Evolutionary conservation across 2,888 invertebrate species (phyloP).

Genomic region (Eupithecia exiguata): DNA sequence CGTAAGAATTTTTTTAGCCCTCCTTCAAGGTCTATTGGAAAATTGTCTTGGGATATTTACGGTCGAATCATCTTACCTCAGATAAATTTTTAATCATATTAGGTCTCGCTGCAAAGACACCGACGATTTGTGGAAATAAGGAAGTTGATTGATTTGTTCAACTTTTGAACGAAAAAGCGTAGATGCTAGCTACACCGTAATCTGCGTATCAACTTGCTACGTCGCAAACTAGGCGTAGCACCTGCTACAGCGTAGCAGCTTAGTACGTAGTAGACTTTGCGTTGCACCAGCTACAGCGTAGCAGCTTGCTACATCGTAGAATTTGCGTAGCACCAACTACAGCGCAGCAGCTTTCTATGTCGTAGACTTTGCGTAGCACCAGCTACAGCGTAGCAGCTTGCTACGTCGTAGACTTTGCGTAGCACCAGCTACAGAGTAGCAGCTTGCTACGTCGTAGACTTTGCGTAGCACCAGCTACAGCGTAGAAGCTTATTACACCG

Average conservation of each 20-base stretch:
- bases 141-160: not conserved
- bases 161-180: not conserved
- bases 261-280: not conserved
- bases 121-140: not conserved
- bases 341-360: constrained; percentile 10
- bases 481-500: constrained; percentile 8
- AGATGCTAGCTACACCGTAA: not conserved
- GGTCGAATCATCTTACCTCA: not conserved
- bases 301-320: not conserved
- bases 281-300: not conserved
- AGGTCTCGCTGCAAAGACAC: not conserved
- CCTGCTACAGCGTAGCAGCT: not conserved
- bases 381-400: not conserved
- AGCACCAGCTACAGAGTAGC: not conserved
- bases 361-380: not conserved
- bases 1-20: not conserved
- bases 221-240: not conserved
- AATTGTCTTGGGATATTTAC: not conserved
- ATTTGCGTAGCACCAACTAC: constrained; percentile 3
- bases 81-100: not conserved
- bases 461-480: not conserved
- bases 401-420: not conserved
- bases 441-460: not conserved
- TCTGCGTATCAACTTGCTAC: not conserved
- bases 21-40: not conserved